Conservation (phyloP, 2,113 vertebrate species). For the Thamnaconus septentrionalis region DNA sequence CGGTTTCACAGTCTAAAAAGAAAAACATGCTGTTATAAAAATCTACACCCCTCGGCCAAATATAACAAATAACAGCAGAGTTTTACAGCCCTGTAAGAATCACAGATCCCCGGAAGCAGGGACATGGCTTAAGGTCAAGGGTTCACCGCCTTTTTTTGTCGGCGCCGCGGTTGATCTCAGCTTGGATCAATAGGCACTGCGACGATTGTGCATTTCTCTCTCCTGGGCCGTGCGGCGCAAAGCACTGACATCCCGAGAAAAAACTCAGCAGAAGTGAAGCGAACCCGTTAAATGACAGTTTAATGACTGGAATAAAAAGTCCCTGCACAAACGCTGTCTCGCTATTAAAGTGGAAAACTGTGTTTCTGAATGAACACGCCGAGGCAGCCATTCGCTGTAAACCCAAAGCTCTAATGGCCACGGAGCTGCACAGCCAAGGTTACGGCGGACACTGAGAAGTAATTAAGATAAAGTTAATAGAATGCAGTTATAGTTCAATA, state of each 20-base stretch:
- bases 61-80: not conserved
- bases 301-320: not conserved
- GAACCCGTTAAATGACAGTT: not conserved
- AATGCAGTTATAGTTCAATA: slow-evolving; percentile 64
- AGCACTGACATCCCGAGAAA: not conserved
- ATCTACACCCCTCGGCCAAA: not conserved
- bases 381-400: slow-evolving; percentile 31
- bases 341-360: too few relatives aligned
- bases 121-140: slow-evolving; percentile 39
- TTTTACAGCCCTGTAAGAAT: slow-evolving; percentile 16
- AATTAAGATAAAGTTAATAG: slow-evolving; percentile 77
- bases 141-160: slow-evolving; percentile 26
- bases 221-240: not conserved
- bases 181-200: slow-evolving; percentile 29
- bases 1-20: not conserved
- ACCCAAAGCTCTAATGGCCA: slow-evolving; percentile 30
- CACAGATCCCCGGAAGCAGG: slow-evolving; percentile 10
- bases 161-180: slow-evolving; percentile 24
- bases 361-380: slow-evolving; percentile 4
- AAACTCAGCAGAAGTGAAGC: too few relatives aligned
- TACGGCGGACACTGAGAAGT: slow-evolving; percentile 53
- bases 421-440: slow-evolving; percentile 46
- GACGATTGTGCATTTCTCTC: slow-evolving; percentile 22
- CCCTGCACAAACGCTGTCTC: too few relatives aligned
- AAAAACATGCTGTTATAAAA: not conserved